phyloP scores from a whole-genome alignment of 2,888 invertebrate species.

The Metacarcinus magister region DNA sequence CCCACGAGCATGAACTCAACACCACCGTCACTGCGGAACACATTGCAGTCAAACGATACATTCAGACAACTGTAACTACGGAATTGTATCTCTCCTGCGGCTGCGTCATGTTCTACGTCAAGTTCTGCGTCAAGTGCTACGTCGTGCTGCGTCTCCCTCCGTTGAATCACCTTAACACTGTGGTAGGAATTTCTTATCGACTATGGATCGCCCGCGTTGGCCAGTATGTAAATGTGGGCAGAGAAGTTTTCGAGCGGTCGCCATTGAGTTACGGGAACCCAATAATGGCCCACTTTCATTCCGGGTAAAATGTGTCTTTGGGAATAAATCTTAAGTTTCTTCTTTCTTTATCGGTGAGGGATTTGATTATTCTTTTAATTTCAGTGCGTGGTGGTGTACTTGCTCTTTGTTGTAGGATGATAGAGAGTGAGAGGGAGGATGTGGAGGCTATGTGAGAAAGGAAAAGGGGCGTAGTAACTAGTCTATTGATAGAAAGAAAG shows the following conservation, averaged over 20 bases:
- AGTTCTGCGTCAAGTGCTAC: neutral
- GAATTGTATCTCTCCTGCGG: neutral
- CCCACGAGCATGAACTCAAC: neutral
- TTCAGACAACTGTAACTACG: too few species aligned
- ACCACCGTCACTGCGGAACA: too few species aligned
- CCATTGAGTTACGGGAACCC: neutral
- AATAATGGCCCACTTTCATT: slow-evolving; percentile 29
- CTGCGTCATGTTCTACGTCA: neutral
- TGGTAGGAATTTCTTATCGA: neutral
- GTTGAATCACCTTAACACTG: neutral
- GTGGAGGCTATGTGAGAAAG: neutral
- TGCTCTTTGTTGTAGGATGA: neutral
- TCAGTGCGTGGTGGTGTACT: neutral
- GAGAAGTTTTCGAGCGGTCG: neutral
- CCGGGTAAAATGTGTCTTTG: slow-evolving; percentile 17
- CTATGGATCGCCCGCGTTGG: neutral
- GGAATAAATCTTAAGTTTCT: neutral
- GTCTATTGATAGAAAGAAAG: neutral
- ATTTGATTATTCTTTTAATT: neutral
- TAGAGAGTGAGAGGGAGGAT: neutral
- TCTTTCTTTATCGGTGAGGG: neutral
- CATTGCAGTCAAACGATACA: too few species aligned
- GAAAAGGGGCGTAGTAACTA: too few species aligned
- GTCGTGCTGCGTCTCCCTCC: neutral
- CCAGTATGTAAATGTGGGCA: slow-evolving; percentile 33